Evolutionary conservation across 35 echinoderm and acorn worm genomes (phyloP), one percentile per base, ranked within the genome.

Genomic region (Stichopus chloronotus): DNA sequence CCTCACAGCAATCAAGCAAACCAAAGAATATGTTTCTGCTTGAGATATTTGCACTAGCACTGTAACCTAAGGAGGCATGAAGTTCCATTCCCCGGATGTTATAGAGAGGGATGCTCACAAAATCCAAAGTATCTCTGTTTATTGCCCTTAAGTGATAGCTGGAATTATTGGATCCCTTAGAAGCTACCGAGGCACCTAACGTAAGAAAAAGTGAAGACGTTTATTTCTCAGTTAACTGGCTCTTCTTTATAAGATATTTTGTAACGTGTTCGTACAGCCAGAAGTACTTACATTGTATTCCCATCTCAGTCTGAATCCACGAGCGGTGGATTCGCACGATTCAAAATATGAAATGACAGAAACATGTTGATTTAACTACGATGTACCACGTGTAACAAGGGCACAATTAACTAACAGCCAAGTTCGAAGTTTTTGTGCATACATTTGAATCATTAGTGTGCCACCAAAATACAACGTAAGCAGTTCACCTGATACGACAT

Each of bases 61-160:
- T 74, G 78, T 91, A 90, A 14, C 94, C 94, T 24, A 92, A 72
- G 19, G 94, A 91, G 23, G 82, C 94, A 59, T 86, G 59, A 52
- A 94, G 24, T 63, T 94, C 94, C 63, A 94, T 88, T 12, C 94
- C 90, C 55, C 90, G 25, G 5, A 94, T 55, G 21, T 87, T 72
- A 25, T 25, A 52, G 7, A 94, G 88, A 21, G 94, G 94, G 9
- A 94, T 92, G 79, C 90, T 92, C 94, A 84, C 9, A 68, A 72
- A 94, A 53, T 94, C 88, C 55, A 94, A 55, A 19, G 81, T 94
- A 24, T 94, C 94, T 84, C 79, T 84, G 59, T 90, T 90, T 5
- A 92, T 74, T 10, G 88, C 94, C 79, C 65, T 83, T 59, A 94
- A 55, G 6, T 69, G 10, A 74, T 94, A 94, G 53, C 63, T 82